These are phyloP conservation scores for Drosophila littoralis DNA, from an alignment of 1,140 invertebrate genomes.

Conservation along the genomic window DNA sequence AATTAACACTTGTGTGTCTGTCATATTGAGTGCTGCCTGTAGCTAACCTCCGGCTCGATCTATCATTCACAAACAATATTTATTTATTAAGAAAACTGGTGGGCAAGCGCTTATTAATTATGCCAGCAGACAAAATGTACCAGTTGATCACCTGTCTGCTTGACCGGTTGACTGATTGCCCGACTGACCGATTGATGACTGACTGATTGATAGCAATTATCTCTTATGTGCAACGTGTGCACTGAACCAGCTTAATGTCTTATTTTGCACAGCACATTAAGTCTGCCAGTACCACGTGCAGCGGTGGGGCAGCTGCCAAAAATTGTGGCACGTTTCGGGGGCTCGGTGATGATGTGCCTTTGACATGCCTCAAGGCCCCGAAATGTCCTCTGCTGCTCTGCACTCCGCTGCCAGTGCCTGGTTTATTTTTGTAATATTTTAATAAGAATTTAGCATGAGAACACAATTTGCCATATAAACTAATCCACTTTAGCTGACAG, in stretches of 20 bases:
- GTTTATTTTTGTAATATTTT: slow-evolving; percentile 31
- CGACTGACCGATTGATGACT: neutral
- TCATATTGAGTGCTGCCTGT: slow-evolving; percentile 10
- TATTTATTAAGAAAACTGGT: slow-evolving; percentile 28
- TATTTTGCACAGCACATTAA: slow-evolving; percentile 49
- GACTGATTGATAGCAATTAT: slow-evolving; percentile 33
- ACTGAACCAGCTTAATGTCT: slow-evolving; percentile 39
- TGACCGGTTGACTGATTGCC: slow-evolving; percentile 9
- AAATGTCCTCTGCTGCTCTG: neutral
- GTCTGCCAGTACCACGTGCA: slow-evolving; percentile 3
- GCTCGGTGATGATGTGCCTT: slow-evolving; percentile 14
- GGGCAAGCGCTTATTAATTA: slow-evolving; percentile 58
- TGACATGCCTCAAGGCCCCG: slow-evolving; percentile 9
- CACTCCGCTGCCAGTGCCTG: neutral
- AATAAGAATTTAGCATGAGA: slow-evolving; percentile 26
- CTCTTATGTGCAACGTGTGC: slow-evolving; percentile 54
- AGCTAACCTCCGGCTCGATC: slow-evolving; percentile 23
- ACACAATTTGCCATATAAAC: slow-evolving; percentile 35
- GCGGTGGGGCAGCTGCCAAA: slow-evolving; percentile 28
- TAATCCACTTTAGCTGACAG: slow-evolving; percentile 43
- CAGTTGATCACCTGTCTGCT: slow-evolving; percentile 6
- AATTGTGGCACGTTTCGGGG: slow-evolving; percentile 3
- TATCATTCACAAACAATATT: slow-evolving; percentile 24
- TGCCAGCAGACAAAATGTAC: slow-evolving; percentile 31
- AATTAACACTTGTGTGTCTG: slow-evolving; percentile 42